Conservation (phyloP, 1,140 invertebrate genomes). For the Parasteatoda tepidariorum region DNA sequence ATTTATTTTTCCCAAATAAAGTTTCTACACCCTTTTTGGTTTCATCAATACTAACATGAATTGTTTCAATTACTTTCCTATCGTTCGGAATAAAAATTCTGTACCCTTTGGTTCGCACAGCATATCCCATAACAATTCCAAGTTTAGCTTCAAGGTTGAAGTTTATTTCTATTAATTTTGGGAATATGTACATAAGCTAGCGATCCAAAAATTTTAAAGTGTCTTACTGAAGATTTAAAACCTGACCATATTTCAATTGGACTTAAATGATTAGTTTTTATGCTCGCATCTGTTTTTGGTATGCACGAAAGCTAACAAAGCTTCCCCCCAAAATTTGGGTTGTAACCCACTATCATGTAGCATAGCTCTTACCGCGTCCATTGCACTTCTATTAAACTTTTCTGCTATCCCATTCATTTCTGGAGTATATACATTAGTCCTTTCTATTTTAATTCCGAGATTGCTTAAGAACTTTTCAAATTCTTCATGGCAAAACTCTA, state of each 20-base stretch:
- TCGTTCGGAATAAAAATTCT: neutral
- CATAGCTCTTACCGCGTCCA: no score
- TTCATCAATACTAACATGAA: no score
- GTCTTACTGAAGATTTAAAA: neutral
- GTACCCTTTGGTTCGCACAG: no score
- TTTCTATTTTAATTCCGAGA: no score
- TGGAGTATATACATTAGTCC: no score
- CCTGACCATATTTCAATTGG: neutral
- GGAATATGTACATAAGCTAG: neutral
- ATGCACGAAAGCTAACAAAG: neutral
- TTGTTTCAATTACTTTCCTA: no score
- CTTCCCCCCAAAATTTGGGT: no score
- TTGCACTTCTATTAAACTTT: no score
- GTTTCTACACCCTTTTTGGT: neutral
- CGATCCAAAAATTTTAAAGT: neutral
- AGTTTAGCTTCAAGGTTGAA: neutral
- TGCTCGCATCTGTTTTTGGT: no score
- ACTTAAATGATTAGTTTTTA: neutral
- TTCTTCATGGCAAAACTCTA: neutral
- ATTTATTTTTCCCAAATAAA: neutral
- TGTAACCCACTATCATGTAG: neutral
- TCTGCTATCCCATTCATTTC: neutral
- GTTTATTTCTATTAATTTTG: no score
- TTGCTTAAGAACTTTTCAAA: no score
- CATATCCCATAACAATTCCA: neutral